Evolutionary conservation across 2,113 vertebrate genomes (phyloP).

Genomic region (Baryphthengus martii): DNA sequence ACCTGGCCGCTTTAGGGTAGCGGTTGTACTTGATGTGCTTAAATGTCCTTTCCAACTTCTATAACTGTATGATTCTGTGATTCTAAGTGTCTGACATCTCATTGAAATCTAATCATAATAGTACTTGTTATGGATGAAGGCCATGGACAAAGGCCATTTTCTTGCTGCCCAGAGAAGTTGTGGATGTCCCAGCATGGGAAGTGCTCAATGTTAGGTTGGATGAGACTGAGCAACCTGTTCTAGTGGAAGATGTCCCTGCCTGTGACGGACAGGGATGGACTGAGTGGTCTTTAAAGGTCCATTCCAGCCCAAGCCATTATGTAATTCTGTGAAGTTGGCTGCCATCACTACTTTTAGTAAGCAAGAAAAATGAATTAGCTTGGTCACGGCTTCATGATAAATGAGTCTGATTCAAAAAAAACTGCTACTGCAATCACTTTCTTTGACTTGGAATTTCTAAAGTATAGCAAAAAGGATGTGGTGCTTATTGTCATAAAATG

Average conservation of each 20-base stretch:
- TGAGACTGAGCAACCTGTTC: not conserved
- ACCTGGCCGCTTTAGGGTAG: not conserved
- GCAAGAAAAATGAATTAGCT: not conserved
- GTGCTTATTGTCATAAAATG: not conserved
- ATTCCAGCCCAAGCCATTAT: not conserved
- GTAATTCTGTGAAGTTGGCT: not conserved
- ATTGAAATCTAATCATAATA: not conserved
- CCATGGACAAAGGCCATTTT: not conserved
- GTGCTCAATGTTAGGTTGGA: not conserved
- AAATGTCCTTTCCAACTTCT: not conserved
- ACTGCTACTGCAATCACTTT: not conserved
- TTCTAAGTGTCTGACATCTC: not conserved
- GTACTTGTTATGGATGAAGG: not conserved
- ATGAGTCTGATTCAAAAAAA: not conserved
- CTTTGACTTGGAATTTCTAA: not conserved
- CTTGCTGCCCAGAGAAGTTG: not conserved
- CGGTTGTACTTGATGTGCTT: not conserved
- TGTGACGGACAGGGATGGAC: not conserved
- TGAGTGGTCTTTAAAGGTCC: not conserved
- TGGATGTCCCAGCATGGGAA: not conserved
- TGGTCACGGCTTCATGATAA: not conserved
- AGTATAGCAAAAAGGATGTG: not conserved
- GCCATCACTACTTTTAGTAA: not conserved
- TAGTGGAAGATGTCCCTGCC: not conserved
- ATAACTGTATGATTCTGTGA: not conserved